Percentiles rank a stretch among this genome's conserved stretches.
Conservation (phyloP, 2,113 vertebrate genomes). For the Progne subis region DNA sequence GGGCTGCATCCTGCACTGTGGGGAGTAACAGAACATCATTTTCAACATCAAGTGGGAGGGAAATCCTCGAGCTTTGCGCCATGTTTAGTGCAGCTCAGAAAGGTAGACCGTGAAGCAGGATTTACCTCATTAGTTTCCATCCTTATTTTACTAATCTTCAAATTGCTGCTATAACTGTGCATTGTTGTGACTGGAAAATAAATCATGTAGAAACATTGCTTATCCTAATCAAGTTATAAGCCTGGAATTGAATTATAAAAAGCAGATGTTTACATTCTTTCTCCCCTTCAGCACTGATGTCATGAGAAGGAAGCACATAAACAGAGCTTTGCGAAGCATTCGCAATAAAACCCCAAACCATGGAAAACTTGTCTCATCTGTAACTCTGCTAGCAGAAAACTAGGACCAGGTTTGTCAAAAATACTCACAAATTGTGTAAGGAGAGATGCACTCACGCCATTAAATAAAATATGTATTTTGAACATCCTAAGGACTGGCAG, state of each 20-base stretch:
- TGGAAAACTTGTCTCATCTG: conserved; percentile 57
- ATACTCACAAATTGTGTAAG: not conserved
- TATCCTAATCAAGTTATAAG: conserved; percentile 77
- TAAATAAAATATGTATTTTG: not conserved
- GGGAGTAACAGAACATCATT: accelerated
- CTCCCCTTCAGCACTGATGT: conserved; percentile 70
- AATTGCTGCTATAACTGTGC: conserved; percentile 48
- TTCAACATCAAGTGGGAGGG: not conserved
- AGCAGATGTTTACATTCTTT: conserved; percentile 81
- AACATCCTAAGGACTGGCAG: not conserved
- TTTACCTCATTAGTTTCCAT: conserved; percentile 4
- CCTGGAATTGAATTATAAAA: conserved; percentile 74
- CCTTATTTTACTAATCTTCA: conserved; percentile 27
- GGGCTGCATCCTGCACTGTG: accelerated
- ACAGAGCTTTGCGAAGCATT: conserved; percentile 32
- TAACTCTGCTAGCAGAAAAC: conserved; percentile 33
- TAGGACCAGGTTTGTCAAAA: conserved; percentile 31
- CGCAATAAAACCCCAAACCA: conserved; percentile 55
- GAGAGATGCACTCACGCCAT: not conserved
- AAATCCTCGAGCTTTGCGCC: not conserved
- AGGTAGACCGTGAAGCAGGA: not conserved
- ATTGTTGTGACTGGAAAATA: conserved; percentile 72
- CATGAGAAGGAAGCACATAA: conserved; percentile 72
- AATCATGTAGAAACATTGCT: conserved; percentile 68
- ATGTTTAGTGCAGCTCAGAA: not conserved